Base-by-base conservation (phyloP, 2,888 invertebrate genomes). In the Eudemis profundana region DNA sequence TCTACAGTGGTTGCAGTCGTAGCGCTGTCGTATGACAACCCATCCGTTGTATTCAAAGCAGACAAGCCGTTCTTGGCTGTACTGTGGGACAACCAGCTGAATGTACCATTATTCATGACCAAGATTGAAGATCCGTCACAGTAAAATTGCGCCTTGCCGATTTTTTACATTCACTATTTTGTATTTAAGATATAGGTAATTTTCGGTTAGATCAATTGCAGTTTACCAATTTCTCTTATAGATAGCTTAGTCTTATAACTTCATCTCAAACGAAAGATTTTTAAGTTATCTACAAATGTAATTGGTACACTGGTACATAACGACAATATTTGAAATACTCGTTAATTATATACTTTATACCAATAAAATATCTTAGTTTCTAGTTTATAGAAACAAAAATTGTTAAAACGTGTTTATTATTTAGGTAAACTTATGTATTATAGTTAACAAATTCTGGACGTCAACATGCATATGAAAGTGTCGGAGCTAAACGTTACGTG, bases 11-110 rank as follows among this genome's bases (percentile, higher is more conserved):
- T 93, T 23, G 81, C 86, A 3, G 92, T 87, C 0, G 87, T 93
- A 0, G 92, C 93, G 0, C 72, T 93, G 3, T 92, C 93, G 0
- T 86, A 88, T 29, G 85, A 87, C n/a, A 81, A 85, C 0, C 82
- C 87, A 1, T 70, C 84, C 4, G 66, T 85, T 0, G 62, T 75
- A 1, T 89, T 93, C 67, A 84, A 70, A 44, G 89, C 86, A 0
- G 83, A 93, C 69, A 84, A 88, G 73, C 93, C 94, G 1, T 93
- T 94, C 71, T 68, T 93, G 60, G 84, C 89, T 1, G 76, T 93
- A 1, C 75, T 94, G 14, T 89, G 93, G 85, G 93, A 93, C 63
- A 84, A 80, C 3, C 77, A 78, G 12, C 79, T 83, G n/a, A 78
- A 82, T 1, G 72, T 92, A 3, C 93, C 93, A 0, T 66, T 93